Conservation (phyloP, 30 jellyfish, hydroid and myxozoan genomes). For the Turritopsis dohrnii region DNA sequence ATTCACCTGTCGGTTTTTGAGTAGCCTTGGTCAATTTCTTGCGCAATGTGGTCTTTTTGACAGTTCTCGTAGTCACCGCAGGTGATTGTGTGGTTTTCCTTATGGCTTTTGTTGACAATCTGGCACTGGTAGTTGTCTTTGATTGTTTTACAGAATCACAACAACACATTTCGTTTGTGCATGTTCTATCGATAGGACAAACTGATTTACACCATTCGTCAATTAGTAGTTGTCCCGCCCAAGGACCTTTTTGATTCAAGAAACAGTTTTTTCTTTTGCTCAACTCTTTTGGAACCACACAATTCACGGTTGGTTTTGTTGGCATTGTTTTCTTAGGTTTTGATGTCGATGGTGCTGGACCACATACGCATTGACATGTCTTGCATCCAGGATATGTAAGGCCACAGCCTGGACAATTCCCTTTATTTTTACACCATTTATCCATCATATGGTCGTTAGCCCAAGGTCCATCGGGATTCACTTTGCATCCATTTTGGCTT, state of each 20-base stretch:
- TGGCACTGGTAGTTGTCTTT: not conserved
- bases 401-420: not conserved
- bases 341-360: not conserved
- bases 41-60: not conserved
- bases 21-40: not conserved
- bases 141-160: not conserved
- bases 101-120: not conserved
- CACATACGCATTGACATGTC: conserved; percentile 8
- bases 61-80: not conserved
- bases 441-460: not conserved
- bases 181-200: conserved; percentile 5
- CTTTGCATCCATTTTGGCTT: not conserved
- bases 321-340: not conserved
- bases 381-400: not conserved
- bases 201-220: conserved; percentile 1
- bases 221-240: not conserved
- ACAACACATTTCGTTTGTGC: not conserved
- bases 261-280: not conserved
- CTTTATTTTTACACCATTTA: conserved; percentile 14
- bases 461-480: conserved; percentile 19
- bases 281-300: not conserved
- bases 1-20: not conserved
- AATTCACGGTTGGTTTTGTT: not conserved
- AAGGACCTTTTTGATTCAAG: not conserved
- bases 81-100: not conserved